Base-by-base conservation (phyloP, 2,113 vertebrate genomes). In the Crocuta crocuta region DNA sequence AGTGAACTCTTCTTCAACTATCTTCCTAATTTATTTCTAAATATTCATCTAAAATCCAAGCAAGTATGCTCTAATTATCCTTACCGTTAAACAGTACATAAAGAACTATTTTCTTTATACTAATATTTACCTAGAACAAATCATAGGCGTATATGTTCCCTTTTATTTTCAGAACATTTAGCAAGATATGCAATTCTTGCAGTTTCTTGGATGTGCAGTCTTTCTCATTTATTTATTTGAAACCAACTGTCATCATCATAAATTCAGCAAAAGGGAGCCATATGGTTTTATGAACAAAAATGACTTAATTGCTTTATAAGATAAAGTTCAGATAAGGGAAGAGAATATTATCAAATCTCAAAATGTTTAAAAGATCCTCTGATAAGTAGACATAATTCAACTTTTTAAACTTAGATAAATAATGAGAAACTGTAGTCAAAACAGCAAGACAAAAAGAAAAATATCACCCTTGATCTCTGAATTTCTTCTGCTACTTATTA, bases 401-500 rank as follows among this genome's bases (percentile, higher is more conserved):
- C 45, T 89, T 96, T 97, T 81, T 97, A 71, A 98, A 97, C 91
- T 97, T 93, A 96, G 81, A 97, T 98, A 98, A 98, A 98, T 98
- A 97, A 97, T 97, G 97, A 98, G 95, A 98, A 98, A 98, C 96
- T 96, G 39, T 73, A 98, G 84, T 95, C 96, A 95, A 98, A 98
- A 98, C 84, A 98, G 95, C 97, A 87, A 53, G 71, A 96, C 93
- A 78, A 71, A 98, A 98, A 97, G 96, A 95, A 97, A 98, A 95
- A 97, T 74, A 98, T 97, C 97, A 97, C 98, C 97, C 85, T 97
- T 98, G 98, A 98, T 97, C 98, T 98, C 70, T 90, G 74, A 79
- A 95, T 98, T 98, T 98, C 98, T 99, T 97, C 98, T 98, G 98
- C 98, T 98, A 97, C 97, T 98, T 97, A 98, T 98, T 98, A 98